Conservation (phyloP, 2,797 vertebrate species). For the Pelobates cultripes region DNA sequence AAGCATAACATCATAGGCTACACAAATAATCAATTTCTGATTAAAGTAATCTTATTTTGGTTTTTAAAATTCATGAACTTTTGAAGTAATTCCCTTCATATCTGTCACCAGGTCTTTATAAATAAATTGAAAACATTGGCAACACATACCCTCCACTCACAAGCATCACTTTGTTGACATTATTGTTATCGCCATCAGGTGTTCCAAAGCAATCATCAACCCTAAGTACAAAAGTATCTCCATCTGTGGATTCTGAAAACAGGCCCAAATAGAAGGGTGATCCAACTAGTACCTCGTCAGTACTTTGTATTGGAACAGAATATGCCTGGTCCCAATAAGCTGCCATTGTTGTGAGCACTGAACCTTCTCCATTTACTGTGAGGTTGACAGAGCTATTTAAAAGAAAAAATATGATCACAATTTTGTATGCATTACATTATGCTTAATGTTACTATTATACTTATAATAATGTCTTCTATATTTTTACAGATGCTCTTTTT, state of each 20-base stretch:
- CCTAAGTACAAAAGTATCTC: slow-evolving; percentile 25
- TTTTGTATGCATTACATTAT: no score
- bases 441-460: no score
- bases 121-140: neutral
- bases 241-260: slow-evolving; percentile 4
- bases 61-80: no score
- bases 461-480: no score
- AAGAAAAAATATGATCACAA: neutral
- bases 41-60: no score
- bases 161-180: slow-evolving; percentile 37
- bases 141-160: slow-evolving; percentile 34
- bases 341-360: slow-evolving; percentile 19
- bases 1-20: no score
- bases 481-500: no score
- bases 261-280: slow-evolving; percentile 23
- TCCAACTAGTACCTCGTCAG: slow-evolving; percentile 20
- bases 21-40: no score
- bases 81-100: neutral
- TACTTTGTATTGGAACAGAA: neutral
- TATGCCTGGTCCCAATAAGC: slow-evolving; percentile 35
- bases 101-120: neutral
- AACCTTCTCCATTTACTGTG: slow-evolving; percentile 24
- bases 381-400: slow-evolving; percentile 40
- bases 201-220: slow-evolving; percentile 33
- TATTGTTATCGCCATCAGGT: slow-evolving; percentile 33